These are phyloP conservation scores for Elaphurus davidianus DNA, from an alignment of 2,113 vertebrate genomes.

Conservation along the genomic window DNA sequence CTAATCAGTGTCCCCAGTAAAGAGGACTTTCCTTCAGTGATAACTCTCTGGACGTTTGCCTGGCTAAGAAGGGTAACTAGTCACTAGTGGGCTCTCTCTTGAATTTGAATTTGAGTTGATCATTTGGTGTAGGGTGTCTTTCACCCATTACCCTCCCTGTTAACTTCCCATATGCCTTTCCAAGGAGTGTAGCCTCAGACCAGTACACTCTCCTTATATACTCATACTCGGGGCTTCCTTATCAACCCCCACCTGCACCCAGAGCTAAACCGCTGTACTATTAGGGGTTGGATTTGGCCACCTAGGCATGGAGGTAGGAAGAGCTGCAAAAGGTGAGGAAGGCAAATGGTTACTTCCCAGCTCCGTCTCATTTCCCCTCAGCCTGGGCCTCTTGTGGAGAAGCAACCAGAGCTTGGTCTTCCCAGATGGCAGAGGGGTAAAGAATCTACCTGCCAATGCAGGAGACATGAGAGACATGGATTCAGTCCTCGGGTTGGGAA, in stretches of 20 bases:
- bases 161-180: neutral
- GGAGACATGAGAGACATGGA: neutral
- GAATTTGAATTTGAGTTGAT: neutral
- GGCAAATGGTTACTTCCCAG: neutral
- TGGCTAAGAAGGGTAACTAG: neutral
- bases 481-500: neutral
- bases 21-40: neutral
- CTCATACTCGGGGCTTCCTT: neutral
- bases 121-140: neutral
- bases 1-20: neutral
- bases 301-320: too few species aligned
- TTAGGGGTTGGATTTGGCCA: neutral
- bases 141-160: neutral
- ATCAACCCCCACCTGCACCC: accelerated
- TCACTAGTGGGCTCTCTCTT: neutral
- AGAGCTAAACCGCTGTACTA: accelerated
- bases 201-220: accelerated
- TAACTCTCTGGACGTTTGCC: neutral
- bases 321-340: neutral
- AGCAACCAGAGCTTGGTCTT: neutral
- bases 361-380: neutral
- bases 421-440: neutral
- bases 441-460: neutral
- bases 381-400: neutral
- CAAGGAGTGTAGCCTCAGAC: neutral